Percentiles rank a stretch among this genome's conserved stretches.
Conservation (phyloP, 2,797 vertebrate genomes). For the Anguilla marmorata region DNA sequence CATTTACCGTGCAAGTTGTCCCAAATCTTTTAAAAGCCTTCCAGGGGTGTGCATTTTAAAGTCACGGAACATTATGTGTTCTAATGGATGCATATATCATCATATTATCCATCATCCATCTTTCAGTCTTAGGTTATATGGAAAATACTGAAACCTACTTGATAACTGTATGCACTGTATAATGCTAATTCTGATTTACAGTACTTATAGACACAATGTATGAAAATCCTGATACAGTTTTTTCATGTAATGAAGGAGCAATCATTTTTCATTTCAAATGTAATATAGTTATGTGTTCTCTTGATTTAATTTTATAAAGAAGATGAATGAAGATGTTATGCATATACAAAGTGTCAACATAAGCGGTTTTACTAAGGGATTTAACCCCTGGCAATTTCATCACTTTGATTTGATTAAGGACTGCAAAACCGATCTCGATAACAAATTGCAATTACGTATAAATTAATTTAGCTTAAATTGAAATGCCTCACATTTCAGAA, state of each 20-base stretch:
- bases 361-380: conserved; percentile 52
- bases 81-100: conserved; percentile 14
- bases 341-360: conserved; percentile 30
- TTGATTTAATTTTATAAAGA: conserved; percentile 37
- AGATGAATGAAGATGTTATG: conserved; percentile 42
- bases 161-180: neutral
- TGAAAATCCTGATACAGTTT: neutral
- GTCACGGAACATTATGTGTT: neutral
- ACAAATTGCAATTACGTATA: conserved; percentile 74
- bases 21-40: neutral
- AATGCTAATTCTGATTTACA: neutral
- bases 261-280: conserved; percentile 33
- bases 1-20: neutral
- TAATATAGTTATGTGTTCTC: conserved; percentile 33
- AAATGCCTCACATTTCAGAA: conserved; percentile 56
- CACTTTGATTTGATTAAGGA: conserved; percentile 66
- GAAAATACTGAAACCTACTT: neutral
- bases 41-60: conserved; percentile 23
- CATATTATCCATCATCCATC: neutral
- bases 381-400: conserved; percentile 55
- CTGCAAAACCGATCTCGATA: conserved; percentile 73
- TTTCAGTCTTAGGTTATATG: conserved; percentile 6
- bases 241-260: neutral
- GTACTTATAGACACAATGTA: neutral
- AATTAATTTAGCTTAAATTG: conserved; percentile 60